A percentile compares a stretch with the other conserved stretches of the same genome.
These are phyloP conservation scores for Graphium colonna DNA, from an alignment of 2,888 invertebrate species.

Conservation along the genomic window DNA sequence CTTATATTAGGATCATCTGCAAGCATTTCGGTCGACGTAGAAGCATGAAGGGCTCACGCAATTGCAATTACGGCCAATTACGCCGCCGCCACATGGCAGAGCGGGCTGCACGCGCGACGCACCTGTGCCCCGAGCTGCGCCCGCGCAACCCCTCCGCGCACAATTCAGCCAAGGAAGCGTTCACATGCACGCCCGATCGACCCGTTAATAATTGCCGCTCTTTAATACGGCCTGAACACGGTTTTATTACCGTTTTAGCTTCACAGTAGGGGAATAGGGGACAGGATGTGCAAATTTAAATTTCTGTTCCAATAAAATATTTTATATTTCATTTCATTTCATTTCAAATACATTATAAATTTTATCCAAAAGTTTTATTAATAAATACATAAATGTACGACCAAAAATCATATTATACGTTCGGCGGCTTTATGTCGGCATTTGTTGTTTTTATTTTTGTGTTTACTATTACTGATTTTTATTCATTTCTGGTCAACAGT, in stretches of 20 bases:
- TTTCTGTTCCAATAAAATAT: too few species aligned
- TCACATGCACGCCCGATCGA: constrained; percentile 64
- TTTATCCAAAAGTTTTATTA: too few species aligned
- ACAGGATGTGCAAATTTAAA: too few species aligned
- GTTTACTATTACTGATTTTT: too few species aligned
- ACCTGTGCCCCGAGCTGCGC: constrained; percentile 61
- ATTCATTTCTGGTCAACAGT: too few species aligned
- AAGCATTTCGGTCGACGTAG: neutral
- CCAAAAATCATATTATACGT: too few species aligned
- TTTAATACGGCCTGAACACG: constrained; percentile 39
- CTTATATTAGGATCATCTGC: neutral
- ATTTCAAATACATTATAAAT: too few species aligned
- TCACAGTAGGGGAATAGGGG: neutral
- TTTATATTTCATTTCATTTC: too few species aligned
- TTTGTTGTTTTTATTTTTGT: too few species aligned
- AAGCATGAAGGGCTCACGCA: constrained; percentile 35
- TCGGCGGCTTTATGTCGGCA: too few species aligned
- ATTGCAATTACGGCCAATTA: constrained; percentile 58
- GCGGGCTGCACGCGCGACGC: constrained; percentile 49
- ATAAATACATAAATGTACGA: too few species aligned
- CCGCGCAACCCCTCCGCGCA: constrained; percentile 57
- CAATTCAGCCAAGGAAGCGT: constrained; percentile 67
- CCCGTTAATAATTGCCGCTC: constrained; percentile 53
- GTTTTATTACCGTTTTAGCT: constrained; percentile 16
- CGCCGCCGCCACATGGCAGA: constrained; percentile 37